Percentiles rank a stretch among this genome's conserved stretches.
phyloP scores from a whole-genome alignment of 1,140 invertebrate genomes.

The Drosophila prosaltans region DNA sequence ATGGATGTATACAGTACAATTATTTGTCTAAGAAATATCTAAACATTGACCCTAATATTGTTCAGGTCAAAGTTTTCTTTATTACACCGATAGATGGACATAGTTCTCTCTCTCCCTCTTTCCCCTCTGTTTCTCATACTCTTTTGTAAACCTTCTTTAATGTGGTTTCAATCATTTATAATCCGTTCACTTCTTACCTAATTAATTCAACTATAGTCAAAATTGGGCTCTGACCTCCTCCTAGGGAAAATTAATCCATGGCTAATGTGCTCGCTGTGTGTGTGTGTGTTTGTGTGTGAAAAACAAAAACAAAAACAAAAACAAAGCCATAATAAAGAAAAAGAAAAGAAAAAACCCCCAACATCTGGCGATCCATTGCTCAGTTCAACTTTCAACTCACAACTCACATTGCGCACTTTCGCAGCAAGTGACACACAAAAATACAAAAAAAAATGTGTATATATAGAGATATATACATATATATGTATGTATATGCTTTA shows the following conservation, averaged over 20 bases:
- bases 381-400: slow-evolving; percentile 76
- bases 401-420: slow-evolving; percentile 72
- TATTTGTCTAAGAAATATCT: no score
- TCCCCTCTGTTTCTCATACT: not conserved
- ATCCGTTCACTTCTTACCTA: slow-evolving; percentile 48
- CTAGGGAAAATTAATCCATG: slow-evolving; percentile 41
- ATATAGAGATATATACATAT: not conserved
- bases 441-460: slow-evolving; percentile 28
- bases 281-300: slow-evolving; percentile 55
- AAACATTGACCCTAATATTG: no score
- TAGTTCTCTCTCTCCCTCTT: not conserved
- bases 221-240: slow-evolving; percentile 51
- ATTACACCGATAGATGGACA: no score
- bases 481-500: not conserved
- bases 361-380: slow-evolving; percentile 37
- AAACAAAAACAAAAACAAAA: slow-evolving; percentile 34
- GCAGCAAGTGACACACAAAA: slow-evolving; percentile 74
- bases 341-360: slow-evolving; percentile 34
- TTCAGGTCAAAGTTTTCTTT: no score
- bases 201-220: slow-evolving; percentile 51
- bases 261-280: slow-evolving; percentile 61
- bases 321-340: not conserved
- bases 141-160: not conserved
- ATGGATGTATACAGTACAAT: no score
- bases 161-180: slow-evolving; percentile 30